Base-by-base conservation (phyloP, 1,140 invertebrate species). In the Bacillus rossius region DNA sequence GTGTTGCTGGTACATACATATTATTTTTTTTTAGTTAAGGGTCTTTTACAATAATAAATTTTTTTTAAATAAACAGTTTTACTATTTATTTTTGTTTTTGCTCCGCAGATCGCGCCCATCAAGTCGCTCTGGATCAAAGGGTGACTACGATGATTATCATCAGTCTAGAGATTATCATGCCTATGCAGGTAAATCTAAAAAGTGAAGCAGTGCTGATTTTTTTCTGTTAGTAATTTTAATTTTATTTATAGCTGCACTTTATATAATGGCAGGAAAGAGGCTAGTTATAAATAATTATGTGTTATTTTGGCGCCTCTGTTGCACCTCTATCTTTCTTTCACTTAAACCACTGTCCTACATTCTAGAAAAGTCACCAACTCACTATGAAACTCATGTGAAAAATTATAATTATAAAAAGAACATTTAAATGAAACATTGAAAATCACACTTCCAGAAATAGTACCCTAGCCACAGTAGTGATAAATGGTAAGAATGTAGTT, bases 51-150 rank as follows among this genome's bases (percentile, higher is more conserved):
- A 1, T n/a, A 1, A 41, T 14, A 2, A n/a, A 19, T 3, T 34
- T 2, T 17, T 26, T n/a, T 20, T 1, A 19, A 2, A 16, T 38
- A 14, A 53, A 43, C 10, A 2, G 49, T 57, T n/a, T 5, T 51
- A 7, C 17, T 16, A 14, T n/a, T 16, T 37, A 5, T 8, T 58
- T 19, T 13, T 41, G 38, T 29, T 52, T 52, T 37, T 52, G 22
- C n/a, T 22, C 25, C 45, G 5, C 26, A 68, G 64, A 41, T 71
- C 70, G 7, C 62, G 70, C 25, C 71, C 71, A 3, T 67, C 72
- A 8, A 71, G 69, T 60, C 60, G 71, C 53, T 51, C 63, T 40
- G 67, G 68, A 22, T 55, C 65, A 29, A 34, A 22, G 26, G 17
- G 20, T 19, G 56, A 57, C 14, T 57, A 34, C 51, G 47, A 50